Percentiles rank a stretch among this genome's conserved stretches.
phyloP scores from a whole-genome alignment of 2,888 invertebrate species.

The Heliconius aoede region DNA sequence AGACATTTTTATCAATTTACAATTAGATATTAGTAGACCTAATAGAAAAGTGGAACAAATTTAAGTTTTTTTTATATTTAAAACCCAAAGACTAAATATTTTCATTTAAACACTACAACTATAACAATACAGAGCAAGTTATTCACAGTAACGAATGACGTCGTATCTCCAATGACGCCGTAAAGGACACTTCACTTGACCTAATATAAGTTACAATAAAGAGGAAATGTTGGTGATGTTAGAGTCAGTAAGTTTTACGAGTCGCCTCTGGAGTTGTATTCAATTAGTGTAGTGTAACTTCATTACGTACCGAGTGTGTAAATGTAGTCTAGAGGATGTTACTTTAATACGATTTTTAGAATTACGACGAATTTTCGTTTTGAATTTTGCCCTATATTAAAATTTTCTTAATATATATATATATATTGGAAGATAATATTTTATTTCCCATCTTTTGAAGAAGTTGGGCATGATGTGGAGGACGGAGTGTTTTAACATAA shows the following conservation, averaged over 20 bases:
- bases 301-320: slow-evolving; percentile 15
- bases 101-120: not conserved
- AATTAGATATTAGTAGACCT: too few relatives aligned
- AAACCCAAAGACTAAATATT: too few relatives aligned
- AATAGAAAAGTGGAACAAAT: too few relatives aligned
- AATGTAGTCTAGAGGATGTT: slow-evolving; percentile 13
- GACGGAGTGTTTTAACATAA: too few relatives aligned
- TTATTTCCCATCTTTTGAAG: too few relatives aligned
- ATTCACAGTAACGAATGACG: slow-evolving; percentile 8
- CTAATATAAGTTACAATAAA: slow-evolving; percentile 36
- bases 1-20: too few relatives aligned
- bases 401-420: not conserved
- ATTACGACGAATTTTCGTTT: not conserved
- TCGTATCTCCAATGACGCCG: not conserved
- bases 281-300: slow-evolving; percentile 39
- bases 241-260: slow-evolving; percentile 44
- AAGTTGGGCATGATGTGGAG: too few relatives aligned
- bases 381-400: not conserved
- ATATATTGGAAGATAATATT: too few relatives aligned
- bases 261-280: slow-evolving; percentile 37
- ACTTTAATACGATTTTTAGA: not conserved
- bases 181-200: slow-evolving; percentile 18
- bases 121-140: not conserved
- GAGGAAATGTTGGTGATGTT: slow-evolving; percentile 42
- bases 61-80: too few relatives aligned